Conservation (phyloP, 2,888 invertebrate species). For the Drosophila quinaria region DNA sequence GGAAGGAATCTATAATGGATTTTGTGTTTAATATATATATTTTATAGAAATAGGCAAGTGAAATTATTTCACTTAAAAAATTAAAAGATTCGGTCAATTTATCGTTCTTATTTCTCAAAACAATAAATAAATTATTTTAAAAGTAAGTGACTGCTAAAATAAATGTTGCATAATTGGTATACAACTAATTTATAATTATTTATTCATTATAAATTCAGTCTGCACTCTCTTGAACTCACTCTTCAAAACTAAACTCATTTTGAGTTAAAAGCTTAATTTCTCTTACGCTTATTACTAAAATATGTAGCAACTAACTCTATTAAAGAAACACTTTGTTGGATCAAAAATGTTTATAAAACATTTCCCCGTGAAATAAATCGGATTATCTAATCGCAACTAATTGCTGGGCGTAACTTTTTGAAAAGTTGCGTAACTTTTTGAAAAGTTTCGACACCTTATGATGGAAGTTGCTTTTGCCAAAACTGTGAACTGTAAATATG, state of each 20-base stretch:
- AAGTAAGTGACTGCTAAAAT: too few relatives aligned
- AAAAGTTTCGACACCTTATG: constrained; percentile 19
- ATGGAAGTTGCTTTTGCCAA: constrained; percentile 1
- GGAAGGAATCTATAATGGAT: too few relatives aligned
- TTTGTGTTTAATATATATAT: too few relatives aligned
- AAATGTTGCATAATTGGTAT: too few relatives aligned
- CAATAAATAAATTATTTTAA: too few relatives aligned
- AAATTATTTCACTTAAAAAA: too few relatives aligned
- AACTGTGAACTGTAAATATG: not conserved
- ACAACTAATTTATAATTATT: too few relatives aligned
- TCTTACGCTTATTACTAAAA: not conserved
- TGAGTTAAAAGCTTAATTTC: not conserved
- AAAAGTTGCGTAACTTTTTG: constrained; percentile 17
- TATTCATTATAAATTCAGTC: too few relatives aligned
- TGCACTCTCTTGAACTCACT: not conserved
- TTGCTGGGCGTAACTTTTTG: constrained; percentile 7
- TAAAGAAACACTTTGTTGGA: not conserved
- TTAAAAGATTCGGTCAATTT: too few relatives aligned
- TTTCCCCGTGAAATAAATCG: constrained; percentile 1
- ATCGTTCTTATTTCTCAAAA: too few relatives aligned
- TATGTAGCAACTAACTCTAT: not conserved
- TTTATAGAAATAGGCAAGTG: too few relatives aligned
- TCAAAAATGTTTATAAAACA: not conserved
- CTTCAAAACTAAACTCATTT: too few relatives aligned
- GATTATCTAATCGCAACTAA: constrained; percentile 12